Evolutionary conservation across 2,888 invertebrate genomes (phyloP), one percentile per base, ranked within the genome.

Genomic region (Drosophila merina): DNA sequence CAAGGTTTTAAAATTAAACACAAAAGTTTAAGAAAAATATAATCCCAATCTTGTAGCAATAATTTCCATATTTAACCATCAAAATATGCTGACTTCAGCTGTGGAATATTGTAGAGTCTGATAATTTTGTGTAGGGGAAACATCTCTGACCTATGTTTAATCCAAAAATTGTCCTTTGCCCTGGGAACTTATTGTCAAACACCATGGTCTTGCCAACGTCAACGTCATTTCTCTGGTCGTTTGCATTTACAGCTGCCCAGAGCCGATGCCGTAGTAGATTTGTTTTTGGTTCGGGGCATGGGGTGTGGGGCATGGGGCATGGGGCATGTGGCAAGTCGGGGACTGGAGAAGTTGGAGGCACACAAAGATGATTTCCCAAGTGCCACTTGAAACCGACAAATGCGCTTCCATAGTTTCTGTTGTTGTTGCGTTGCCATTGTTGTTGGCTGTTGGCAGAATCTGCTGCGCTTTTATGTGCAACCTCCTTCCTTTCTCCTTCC

Each of bases 351-450:
- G 63, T 55, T 33, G 54, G 63, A 42, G 67, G 50, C 72, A 74
- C 76, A 72, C 72, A 78, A 78, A 80, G 82, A 84, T 89, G 89
- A 89, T 86, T 86, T 88, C 86, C 87, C 86, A 80, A 86, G 88
- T 79, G 88, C 69, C 77, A 78, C 77, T 87, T 82, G 78, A 79
- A 80, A 78, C 74, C 81, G 72, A 83, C 77, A 87, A 87, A 85
- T 85, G 77, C 76, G 76, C 57, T 70, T 52, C 57, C 66, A 72
- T 57, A 67, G 59, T 60, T 73, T 57, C 51, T 54, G 71, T 48
- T 66, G 63, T 67, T 74, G 66, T 51, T 67, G 45, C 49, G 60
- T 8, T 72, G 70, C 54, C 57, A 52, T 47, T 60, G 60, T 57
- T 40, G 59, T 45, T 55, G 45, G 20, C 33, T 47, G 30, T 44